phyloP scores from a whole-genome alignment of 2,113 vertebrate genomes.

The Cricetomys ansorgei region DNA sequence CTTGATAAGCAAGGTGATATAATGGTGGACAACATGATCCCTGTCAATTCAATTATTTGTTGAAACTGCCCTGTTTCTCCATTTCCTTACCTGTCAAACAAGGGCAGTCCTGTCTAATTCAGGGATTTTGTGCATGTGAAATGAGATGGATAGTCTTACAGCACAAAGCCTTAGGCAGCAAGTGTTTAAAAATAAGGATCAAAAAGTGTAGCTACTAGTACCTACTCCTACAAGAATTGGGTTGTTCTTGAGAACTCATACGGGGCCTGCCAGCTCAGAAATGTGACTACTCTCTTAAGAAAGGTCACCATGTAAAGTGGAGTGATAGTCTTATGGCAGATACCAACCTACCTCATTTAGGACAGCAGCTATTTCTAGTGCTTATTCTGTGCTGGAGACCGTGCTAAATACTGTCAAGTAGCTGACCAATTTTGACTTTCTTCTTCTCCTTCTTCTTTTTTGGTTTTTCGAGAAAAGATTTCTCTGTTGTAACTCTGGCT shows the following conservation, averaged over 20 bases:
- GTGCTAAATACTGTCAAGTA: neutral
- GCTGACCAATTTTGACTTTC: neutral
- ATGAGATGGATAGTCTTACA: constrained; percentile 2
- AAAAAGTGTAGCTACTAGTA: neutral
- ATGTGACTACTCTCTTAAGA: neutral
- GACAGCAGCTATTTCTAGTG: neutral
- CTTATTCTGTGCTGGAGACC: neutral
- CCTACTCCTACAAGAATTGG: neutral
- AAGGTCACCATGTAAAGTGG: neutral
- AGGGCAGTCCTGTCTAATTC: neutral
- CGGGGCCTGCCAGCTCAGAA: neutral
- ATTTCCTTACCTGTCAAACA: neutral
- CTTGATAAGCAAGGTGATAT: neutral
- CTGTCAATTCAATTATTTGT: neutral
- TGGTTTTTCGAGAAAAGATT: no score
- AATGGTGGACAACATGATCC: neutral
- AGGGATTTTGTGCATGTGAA: neutral
- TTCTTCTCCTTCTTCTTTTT: no score
- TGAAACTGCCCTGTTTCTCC: neutral
- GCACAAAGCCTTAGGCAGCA: neutral
- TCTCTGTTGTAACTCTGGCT: no score
- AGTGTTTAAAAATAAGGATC: neutral
- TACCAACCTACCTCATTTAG: neutral
- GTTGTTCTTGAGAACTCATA: neutral
- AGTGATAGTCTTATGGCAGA: neutral